phyloP scores from a whole-genome alignment of 1,140 invertebrate species.

The Leguminivora glycinivorella region DNA sequence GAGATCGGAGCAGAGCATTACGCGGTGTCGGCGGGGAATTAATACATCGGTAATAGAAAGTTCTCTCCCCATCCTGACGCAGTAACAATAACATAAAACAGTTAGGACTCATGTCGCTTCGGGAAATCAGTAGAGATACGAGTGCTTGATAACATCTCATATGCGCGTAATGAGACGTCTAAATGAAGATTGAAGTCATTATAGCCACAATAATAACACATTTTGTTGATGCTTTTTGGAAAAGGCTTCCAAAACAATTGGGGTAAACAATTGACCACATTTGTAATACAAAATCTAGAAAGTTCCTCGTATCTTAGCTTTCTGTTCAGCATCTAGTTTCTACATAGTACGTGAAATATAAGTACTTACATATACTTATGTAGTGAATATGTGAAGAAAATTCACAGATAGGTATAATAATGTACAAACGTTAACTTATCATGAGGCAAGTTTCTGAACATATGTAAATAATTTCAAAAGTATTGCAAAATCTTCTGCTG shows the following conservation, averaged over 20 bases:
- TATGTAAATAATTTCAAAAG: no score
- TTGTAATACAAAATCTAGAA: background rate
- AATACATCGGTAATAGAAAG: conserved; percentile 71
- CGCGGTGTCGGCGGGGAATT: conserved; percentile 62
- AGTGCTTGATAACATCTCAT: background rate
- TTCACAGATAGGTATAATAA: no score
- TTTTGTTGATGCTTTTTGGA: background rate
- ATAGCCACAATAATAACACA: background rate
- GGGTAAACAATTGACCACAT: no score
- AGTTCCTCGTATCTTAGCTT: conserved; percentile 21
- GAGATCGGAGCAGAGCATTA: conserved; percentile 58
- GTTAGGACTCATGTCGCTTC: conserved; percentile 21
- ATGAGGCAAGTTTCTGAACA: no score
- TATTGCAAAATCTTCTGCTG: no score
- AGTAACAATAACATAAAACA: conserved; percentile 29
- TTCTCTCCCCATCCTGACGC: conserved; percentile 34
- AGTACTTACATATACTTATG: no score
- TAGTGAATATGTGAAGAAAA: no score
- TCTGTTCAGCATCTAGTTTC: no score
- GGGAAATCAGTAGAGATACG: conserved; percentile 2
- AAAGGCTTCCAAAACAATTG: background rate
- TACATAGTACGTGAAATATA: no score
- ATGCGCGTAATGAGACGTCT: background rate
- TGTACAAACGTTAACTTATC: no score
- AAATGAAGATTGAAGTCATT: background rate